These are phyloP conservation scores for Menidia beryllina DNA, from an alignment of 2,113 vertebrate genomes.

Conservation along the genomic window DNA sequence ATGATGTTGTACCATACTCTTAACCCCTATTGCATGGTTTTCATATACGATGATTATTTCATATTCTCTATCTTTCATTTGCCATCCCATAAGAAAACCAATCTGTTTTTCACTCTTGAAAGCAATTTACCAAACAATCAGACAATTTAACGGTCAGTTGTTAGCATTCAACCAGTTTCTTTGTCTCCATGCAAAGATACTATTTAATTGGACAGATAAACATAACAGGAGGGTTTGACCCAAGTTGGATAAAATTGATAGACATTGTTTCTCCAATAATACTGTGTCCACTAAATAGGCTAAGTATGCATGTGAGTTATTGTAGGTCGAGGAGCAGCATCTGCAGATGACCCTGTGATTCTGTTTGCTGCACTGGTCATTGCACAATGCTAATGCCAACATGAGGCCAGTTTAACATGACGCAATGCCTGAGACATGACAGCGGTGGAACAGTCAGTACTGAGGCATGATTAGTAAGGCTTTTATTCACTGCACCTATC, in stretches of 20 bases:
- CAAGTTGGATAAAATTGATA: slow-evolving; percentile 14
- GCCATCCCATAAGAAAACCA: slow-evolving; percentile 35
- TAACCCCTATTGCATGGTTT: slow-evolving; percentile 8
- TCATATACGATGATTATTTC: slow-evolving; percentile 38
- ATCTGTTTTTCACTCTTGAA: slow-evolving; percentile 28
- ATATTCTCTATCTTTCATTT: slow-evolving; percentile 23
- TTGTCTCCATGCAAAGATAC: slow-evolving; percentile 48
- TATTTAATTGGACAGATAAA: slow-evolving; percentile 40
- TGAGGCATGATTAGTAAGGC: too few species aligned
- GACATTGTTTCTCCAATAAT: not conserved
- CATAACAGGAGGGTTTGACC: slow-evolving; percentile 18
- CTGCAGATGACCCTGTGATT: not conserved
- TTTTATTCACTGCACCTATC: too few species aligned
- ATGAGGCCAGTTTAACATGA: too few species aligned
- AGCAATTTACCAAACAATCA: slow-evolving; percentile 44
- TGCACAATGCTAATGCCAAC: not conserved
- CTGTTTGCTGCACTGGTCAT: not conserved
- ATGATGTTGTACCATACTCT: slow-evolving; percentile 53
- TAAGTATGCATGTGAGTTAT: not conserved
- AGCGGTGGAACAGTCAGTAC: too few species aligned
- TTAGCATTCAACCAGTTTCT: slow-evolving; percentile 56
- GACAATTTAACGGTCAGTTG: slow-evolving; percentile 59
- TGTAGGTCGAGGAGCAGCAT: not conserved
- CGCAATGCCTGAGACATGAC: too few species aligned
- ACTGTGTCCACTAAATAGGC: not conserved